Conservation (phyloP, 2,888 invertebrate species). For the Callyntrura guangdongensis region DNA sequence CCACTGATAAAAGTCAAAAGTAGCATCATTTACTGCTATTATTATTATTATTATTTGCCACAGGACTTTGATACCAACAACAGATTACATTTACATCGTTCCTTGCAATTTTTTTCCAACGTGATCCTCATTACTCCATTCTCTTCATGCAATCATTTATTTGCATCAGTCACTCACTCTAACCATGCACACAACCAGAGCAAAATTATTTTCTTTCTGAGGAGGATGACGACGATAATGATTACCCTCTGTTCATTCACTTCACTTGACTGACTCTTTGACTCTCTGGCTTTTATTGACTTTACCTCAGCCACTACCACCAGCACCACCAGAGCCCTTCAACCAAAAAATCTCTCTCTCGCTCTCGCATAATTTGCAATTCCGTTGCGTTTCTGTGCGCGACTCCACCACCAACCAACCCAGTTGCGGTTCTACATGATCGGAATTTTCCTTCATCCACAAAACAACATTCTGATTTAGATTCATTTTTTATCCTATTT, state of each 20-base stretch:
- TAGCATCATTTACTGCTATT: too few relatives aligned
- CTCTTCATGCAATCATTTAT: conserved; percentile 35
- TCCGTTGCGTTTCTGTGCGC: conserved; percentile 13
- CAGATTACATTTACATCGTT: too few relatives aligned
- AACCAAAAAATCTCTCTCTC: conserved; percentile 22
- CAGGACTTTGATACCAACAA: too few relatives aligned
- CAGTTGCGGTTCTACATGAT: conserved; percentile 74
- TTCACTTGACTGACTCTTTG: conserved; percentile 43
- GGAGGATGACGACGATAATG: background rate
- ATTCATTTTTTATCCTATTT: conserved; percentile 20
- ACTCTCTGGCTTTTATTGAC: conserved; percentile 35
- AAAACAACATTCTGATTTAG: conserved; percentile 38
- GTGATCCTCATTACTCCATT: conserved; percentile 7
- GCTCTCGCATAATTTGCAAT: conserved; percentile 10
- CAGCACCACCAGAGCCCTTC: background rate
- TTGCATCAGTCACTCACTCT: conserved; percentile 60
- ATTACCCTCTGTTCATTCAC: conserved; percentile 35
- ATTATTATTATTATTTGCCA: too few relatives aligned
- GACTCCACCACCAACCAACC: conserved; percentile 42
- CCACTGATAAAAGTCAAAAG: too few relatives aligned
- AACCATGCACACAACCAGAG: background rate
- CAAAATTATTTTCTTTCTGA: background rate
- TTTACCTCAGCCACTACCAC: background rate
- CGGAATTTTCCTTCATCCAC: conserved; percentile 49
- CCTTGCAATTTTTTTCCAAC: background rate